phyloP scores from a whole-genome alignment of 2,888 invertebrate genomes.

The Amblyjoppa proteus region DNA sequence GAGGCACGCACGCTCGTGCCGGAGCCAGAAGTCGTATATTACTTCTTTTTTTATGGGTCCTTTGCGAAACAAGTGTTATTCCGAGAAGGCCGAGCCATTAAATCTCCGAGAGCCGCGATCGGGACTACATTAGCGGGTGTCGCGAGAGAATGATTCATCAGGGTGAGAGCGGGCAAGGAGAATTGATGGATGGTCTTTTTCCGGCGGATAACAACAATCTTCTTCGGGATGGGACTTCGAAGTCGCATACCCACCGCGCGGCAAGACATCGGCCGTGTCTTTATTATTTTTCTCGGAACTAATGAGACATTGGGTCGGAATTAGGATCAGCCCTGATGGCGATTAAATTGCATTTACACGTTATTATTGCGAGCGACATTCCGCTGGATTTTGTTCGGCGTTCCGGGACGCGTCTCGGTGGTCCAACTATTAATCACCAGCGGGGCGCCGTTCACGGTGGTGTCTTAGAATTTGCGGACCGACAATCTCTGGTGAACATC shows the following conservation, averaged over 20 bases:
- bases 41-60: slow-evolving; percentile 38
- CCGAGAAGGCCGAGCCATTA: slow-evolving; percentile 54
- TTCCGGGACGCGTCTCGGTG: slow-evolving; percentile 12
- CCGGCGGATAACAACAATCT: slow-evolving; percentile 50
- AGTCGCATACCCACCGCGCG: not conserved
- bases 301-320: slow-evolving; percentile 45
- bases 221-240: slow-evolving; percentile 1
- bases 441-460: not conserved
- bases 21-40: slow-evolving; percentile 18
- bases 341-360: slow-evolving; percentile 45
- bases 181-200: slow-evolving; percentile 64
- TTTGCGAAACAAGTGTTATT: slow-evolving; percentile 42
- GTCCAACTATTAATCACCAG: slow-evolving; percentile 56
- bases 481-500: not conserved
- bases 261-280: not conserved
- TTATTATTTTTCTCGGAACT: slow-evolving; percentile 54
- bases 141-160: slow-evolving; percentile 63
- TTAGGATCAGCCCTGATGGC: slow-evolving; percentile 14
- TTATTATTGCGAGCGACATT: slow-evolving; percentile 41
- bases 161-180: slow-evolving; percentile 34
- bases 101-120: slow-evolving; percentile 36
- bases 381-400: slow-evolving; percentile 41
- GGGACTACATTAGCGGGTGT: slow-evolving; percentile 52
- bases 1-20: not conserved
- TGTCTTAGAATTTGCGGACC: not conserved